Evolutionary conservation across 2,797 vertebrate genomes (phyloP), one percentile per base, ranked within the genome.

Genomic region (Hipposideros larvatus): DNA sequence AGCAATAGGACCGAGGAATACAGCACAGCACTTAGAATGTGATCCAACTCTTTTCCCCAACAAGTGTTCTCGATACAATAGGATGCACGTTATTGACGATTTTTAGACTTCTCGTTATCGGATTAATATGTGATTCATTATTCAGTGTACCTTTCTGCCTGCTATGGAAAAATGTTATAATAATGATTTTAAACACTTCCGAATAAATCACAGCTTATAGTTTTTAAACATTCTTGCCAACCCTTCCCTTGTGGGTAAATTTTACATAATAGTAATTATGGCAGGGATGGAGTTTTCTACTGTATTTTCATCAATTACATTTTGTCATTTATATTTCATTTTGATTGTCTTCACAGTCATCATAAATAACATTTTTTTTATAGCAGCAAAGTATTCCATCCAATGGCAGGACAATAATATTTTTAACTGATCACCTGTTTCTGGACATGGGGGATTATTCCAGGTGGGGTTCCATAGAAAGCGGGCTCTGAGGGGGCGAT

Each of bases 251-350:
- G 26, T 78, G 87, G 43, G 57, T 57, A 51, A 8, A 51, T 94
- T 68, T 68, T 73, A n/a, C 4, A 3, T 53, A 26, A 79, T 55
- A 83, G 53, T 55, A 24, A 89, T 74, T 78, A 83, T 83, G 34
- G 5, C 11, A 51, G 71, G 14, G 6, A 0, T 87, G 9, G 31
- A 66, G 63, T 90, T 87, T 79, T 75, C 22, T 51, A n/a, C 34
- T 91, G 37, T 77, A 10, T 18, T 93, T 46, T 79, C n/a, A 71
- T 70, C 28, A 48, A 7, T 83, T 87, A 28, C 57, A 31, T 70
- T 71, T 86, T 73, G 83, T 80, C 53, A 53, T 65, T 57, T 93
- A 87, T 43, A 59, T 84, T 93, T 83, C 6, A 91, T 79, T 93
- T 90, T 57, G 61, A 48, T 46, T 91, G 91, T 91, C 24, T 63